phyloP scores from a whole-genome alignment of 2,888 invertebrate genomes.

The Brachyptera putata region DNA sequence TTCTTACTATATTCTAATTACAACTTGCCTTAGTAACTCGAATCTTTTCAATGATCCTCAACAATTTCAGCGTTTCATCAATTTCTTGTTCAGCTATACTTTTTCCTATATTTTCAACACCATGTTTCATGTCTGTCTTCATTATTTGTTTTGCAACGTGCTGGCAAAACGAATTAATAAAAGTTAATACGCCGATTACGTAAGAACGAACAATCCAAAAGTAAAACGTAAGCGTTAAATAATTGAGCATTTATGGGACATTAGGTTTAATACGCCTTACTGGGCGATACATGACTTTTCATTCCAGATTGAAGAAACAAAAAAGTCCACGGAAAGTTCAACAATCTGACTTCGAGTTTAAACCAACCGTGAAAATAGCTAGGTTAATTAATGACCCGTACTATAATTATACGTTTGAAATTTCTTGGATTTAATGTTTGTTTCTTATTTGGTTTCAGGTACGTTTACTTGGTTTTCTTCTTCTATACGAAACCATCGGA shows the following conservation, averaged over 20 bases:
- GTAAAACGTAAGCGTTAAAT: not conserved
- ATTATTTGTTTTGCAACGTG: too few species aligned
- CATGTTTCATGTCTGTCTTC: too few species aligned
- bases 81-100: too few species aligned
- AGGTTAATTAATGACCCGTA: not conserved
- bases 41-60: too few species aligned
- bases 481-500: not conserved
- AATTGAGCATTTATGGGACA: conserved; percentile 1
- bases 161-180: too few species aligned
- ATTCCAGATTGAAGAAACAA: not conserved
- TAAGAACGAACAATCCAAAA: too few species aligned
- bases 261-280: not conserved
- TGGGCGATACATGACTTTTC: not conserved
- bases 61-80: too few species aligned
- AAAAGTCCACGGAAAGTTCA: not conserved
- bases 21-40: too few species aligned
- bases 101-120: too few species aligned
- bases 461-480: not conserved
- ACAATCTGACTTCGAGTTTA: not conserved
- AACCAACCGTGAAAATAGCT: not conserved
- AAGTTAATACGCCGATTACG: too few species aligned
- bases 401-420: not conserved
- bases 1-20: too few species aligned
- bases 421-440: not conserved
- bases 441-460: not conserved